Evolutionary conservation across 2,888 invertebrate species (phyloP), one percentile per base, ranked within the genome.

Genomic region (Lottia scabra): DNA sequence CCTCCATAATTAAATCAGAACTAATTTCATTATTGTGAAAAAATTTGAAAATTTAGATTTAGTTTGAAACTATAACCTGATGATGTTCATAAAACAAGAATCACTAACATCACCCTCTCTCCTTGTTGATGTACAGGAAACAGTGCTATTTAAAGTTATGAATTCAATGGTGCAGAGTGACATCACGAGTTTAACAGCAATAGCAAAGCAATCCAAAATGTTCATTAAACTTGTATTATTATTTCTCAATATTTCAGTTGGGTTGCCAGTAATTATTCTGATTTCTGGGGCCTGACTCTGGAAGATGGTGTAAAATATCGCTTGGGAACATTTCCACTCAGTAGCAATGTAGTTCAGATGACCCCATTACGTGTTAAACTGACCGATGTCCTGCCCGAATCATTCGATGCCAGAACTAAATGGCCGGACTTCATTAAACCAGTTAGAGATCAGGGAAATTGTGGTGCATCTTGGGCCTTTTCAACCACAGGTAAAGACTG

Each of bases 401-500:
- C 91, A 63, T 98, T 98, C 88, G 96, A 98, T 87, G 91, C 96
- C 0, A 91, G 95, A 16, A 87, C 90, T 0, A 92, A 92, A 68
- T 98, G 97, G 97, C 93, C 93, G 0, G 91, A 91, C 1, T 92
- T 92, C 81, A 94, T 97, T 68, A 93, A 94, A 0, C 92, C 92
- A 0, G 88, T 92, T n/a, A 82, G 88, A 48, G 92, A 92, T 80
- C 92, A 92, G 85, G 93, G 92, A 26, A 92, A 93, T 91, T 94
- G 98, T 87, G 97, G 95, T 0, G 93, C 97, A 0, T 97, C 97
- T 2, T 98, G 98, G 98, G 97, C 96, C 0, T 92, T 98, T 38
- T 94, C 96, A 0, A 94, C 97, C 0, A 94, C 94, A 68, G 89
- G 90, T 88, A 70, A 64, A 72, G 38, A 38, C 38, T 38, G 38